Evolutionary conservation across 2,113 vertebrate genomes (phyloP).

Genomic region (Parotia lawesii): DNA sequence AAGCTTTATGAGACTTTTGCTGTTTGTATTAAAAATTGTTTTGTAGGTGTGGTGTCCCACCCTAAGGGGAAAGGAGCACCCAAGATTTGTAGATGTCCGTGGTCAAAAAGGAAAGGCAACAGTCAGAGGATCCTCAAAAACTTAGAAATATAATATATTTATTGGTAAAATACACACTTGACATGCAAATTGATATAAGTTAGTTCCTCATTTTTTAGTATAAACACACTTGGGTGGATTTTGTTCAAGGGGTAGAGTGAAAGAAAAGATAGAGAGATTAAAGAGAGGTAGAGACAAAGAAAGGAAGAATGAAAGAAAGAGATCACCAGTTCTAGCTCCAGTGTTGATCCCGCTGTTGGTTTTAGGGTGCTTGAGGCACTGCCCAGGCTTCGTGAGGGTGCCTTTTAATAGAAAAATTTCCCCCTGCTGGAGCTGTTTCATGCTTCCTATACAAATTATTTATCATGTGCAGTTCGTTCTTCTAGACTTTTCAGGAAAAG

Average conservation of each 20-base stretch:
- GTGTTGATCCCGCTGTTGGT: neutral
- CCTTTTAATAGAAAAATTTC: neutral
- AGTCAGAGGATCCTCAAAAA: neutral
- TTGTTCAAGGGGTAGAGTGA: neutral
- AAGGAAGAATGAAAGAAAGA: neutral
- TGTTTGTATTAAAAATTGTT: neutral
- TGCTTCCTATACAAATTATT: neutral
- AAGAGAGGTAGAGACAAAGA: neutral
- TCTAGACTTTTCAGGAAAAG: neutral
- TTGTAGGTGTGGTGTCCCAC: neutral
- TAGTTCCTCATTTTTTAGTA: neutral
- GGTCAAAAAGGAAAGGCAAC: neutral
- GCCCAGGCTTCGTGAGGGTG: neutral
- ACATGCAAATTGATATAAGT: neutral
- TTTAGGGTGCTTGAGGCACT: neutral
- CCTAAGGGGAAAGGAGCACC: neutral
- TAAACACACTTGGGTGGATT: neutral
- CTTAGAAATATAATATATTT: neutral
- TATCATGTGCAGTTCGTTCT: neutral
- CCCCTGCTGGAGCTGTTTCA: fast-evolving
- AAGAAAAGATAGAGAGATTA: neutral
- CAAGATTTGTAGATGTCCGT: fast-evolving
- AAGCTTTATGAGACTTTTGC: neutral
- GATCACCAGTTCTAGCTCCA: neutral
- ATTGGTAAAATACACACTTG: neutral